Conservation (phyloP, 1,140 invertebrate genomes). For the Drosophila lowei region DNA sequence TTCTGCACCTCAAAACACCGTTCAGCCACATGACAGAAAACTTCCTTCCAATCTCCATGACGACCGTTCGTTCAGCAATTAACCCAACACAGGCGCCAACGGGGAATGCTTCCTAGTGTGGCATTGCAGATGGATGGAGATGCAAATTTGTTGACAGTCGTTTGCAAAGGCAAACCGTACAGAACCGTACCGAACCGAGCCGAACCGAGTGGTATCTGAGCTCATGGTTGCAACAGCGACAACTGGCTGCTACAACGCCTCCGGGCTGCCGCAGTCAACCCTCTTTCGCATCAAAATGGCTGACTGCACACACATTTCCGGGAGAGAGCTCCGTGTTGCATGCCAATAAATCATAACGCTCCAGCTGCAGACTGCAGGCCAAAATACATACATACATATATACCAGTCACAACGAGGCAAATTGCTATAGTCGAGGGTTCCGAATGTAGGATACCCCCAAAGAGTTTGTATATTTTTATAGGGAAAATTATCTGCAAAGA, state of each 20-base stretch:
- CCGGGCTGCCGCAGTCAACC: conserved; percentile 12
- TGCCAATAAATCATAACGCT: conserved; percentile 78
- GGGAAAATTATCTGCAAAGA: too few relatives aligned
- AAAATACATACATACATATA: neutral
- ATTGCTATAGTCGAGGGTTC: too few relatives aligned
- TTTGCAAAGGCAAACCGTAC: conserved; percentile 21
- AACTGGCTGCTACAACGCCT: conserved; percentile 23
- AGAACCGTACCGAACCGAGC: too few relatives aligned
- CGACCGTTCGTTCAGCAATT: neutral
- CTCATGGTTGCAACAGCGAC: conserved; percentile 25
- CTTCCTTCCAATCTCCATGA: too few relatives aligned
- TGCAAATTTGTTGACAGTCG: conserved; percentile 48
- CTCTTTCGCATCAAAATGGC: conserved; percentile 48
- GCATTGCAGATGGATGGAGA: conserved; percentile 31
- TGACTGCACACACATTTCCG: conserved; percentile 57
- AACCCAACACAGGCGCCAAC: conserved; percentile 16
- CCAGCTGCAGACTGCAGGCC: conserved; percentile 38
- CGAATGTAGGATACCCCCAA: too few relatives aligned
- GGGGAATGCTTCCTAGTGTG: conserved; percentile 4
- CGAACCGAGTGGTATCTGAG: conserved; percentile 48
- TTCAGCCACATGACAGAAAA: too few relatives aligned
- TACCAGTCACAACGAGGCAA: neutral
- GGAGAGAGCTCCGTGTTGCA: conserved; percentile 67
- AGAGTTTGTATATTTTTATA: too few relatives aligned
- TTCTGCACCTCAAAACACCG: too few relatives aligned